Evolutionary conservation across 2,888 invertebrate species (phyloP), one percentile per base, ranked within the genome.

Genomic region (Antheraea yamamai): DNA sequence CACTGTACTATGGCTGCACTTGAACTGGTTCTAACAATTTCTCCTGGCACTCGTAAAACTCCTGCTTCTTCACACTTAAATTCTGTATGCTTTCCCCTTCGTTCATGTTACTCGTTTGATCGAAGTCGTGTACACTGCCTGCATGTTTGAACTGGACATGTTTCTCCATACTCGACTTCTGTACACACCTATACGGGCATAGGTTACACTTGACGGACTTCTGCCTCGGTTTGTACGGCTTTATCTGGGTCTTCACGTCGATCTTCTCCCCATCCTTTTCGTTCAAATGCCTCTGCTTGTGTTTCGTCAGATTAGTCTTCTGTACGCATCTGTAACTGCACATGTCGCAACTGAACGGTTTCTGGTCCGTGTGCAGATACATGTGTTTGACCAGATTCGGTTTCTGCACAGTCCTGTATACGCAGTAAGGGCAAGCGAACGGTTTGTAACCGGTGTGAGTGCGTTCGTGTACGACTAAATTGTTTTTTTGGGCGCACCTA

Each of bases 361-460:
- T 95, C 71, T 95, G 93, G 51, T 95, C 94, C 0, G 95, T 95
- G 64, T 95, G 95, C 18, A 95, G 76, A 71, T 95, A 95, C 95
- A 95, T 95, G 73, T 95, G 95, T 79, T 95, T 95, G 0, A 95
- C 95, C 82, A 95, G 82, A 77, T 95, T 95, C 0, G 95, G 95
- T 83, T 95, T 95, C 70, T 95, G 95, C 0, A 95, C 95, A 0
- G 95, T 95, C 10, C 94, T 79, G 18, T 95, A 95, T 1, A 95
- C 95, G 64, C 95, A 95, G 76, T 91, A 95, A 0, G 94, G 93
- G 30, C 95, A 95, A 0, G 92, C 95, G 47, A 95, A 95, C 0
- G 95, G 95, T 73, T 95, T 95, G 74, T 92, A 93, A 0, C 95
- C 95, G 0, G 95, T 95, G n/a, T 95, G 95, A 0, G 95, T 95